These are phyloP conservation scores for Tenthredo mesomela DNA, from an alignment of 2,888 invertebrate genomes.

Conservation along the genomic window DNA sequence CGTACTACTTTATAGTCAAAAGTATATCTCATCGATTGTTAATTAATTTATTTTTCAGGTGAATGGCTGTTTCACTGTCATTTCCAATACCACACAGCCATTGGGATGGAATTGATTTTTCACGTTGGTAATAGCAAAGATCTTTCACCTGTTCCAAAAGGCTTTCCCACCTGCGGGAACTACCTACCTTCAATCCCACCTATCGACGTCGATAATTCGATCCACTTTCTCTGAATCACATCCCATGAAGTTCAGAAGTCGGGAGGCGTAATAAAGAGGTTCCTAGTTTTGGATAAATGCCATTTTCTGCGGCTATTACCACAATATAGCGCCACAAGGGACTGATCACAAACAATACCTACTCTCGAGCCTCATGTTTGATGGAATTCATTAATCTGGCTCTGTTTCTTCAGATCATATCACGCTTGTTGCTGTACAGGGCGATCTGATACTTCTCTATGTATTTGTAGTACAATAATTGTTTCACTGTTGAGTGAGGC, in stretches of 20 bases:
- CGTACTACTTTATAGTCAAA: not conserved
- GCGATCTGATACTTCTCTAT: too few species aligned
- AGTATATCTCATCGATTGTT: not conserved
- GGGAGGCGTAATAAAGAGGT: not conserved
- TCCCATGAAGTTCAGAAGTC: not conserved
- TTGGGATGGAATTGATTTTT: conserved; percentile 69
- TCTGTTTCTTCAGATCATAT: too few species aligned
- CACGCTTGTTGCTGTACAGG: too few species aligned
- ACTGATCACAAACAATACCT: not conserved
- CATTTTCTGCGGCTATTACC: not conserved
- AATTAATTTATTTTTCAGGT: conserved; percentile 60
- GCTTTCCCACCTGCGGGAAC: conserved; percentile 66
- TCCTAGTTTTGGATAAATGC: not conserved
- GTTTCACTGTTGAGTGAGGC: too few species aligned
- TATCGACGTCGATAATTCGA: not conserved
- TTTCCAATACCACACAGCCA: conserved; percentile 65
- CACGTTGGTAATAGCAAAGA: conserved; percentile 63
- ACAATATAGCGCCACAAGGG: not conserved
- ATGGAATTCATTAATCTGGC: not conserved
- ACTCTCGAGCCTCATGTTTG: not conserved
- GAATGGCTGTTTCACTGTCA: conserved; percentile 73
- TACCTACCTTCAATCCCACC: conserved; percentile 53
- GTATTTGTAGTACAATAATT: too few species aligned
- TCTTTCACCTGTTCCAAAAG: conserved; percentile 64
- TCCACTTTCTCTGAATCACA: too few species aligned